Conservation (phyloP, 2,797 vertebrate genomes). For the Tenualosa thibaudeaui region DNA sequence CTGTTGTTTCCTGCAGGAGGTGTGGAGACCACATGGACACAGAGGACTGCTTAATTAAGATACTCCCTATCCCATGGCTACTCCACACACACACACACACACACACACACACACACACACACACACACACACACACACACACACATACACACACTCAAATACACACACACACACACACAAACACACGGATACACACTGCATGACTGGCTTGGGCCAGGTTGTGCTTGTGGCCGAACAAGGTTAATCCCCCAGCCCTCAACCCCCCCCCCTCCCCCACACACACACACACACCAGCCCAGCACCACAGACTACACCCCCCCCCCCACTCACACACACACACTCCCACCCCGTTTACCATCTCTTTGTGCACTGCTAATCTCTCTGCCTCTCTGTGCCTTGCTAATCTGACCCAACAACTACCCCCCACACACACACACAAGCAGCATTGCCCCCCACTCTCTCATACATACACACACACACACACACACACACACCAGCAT, state of each 20-base stretch:
- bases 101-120: constrained; percentile 3
- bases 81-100: background rate
- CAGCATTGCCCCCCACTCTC: constrained; percentile 18
- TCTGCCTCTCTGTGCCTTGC: constrained; percentile 36
- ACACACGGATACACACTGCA: background rate
- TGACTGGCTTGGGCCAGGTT: constrained; percentile 37
- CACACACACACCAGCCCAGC: background rate
- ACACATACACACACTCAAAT: background rate
- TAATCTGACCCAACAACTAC: constrained; percentile 24
- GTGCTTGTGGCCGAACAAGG: constrained; percentile 47
- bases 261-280: background rate
- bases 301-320: constrained; percentile 2
- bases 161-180: constrained; percentile 1
- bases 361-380: constrained; percentile 47
- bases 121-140: background rate
- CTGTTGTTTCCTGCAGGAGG: too few relatives aligned
- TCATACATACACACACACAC: background rate
- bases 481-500: background rate
- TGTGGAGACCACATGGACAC: too few relatives aligned
- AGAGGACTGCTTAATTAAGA: too few relatives aligned
- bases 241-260: constrained; percentile 45
- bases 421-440: constrained; percentile 4
- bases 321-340: background rate
- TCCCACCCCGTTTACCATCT: background rate
- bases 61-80: background rate